Evolutionary conservation across 2,888 invertebrate species (phyloP).

Genomic region (Lithodes maja): DNA sequence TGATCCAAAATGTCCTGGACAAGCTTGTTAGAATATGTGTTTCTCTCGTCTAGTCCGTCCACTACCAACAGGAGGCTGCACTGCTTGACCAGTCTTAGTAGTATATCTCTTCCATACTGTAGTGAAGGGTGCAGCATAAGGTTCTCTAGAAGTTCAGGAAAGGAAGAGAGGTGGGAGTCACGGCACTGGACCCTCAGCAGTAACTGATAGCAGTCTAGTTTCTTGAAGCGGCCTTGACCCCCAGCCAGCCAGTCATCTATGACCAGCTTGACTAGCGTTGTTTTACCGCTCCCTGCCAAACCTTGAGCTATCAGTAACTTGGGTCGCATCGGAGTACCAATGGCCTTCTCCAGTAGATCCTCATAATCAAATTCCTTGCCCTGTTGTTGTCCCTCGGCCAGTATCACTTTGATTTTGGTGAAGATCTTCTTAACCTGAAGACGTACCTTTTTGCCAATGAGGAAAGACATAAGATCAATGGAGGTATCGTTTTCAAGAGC

Average conservation of each 20-base stretch:
- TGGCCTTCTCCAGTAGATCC: not conserved
- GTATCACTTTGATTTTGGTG: not conserved
- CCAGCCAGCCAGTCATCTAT: conserved; percentile 4
- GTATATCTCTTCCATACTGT: not conserved
- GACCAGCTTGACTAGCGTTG: conserved; percentile 14
- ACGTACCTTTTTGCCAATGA: not conserved
- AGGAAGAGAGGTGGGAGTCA: not conserved
- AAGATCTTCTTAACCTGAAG: not conserved
- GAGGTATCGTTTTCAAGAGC: not conserved
- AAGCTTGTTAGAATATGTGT: not conserved
- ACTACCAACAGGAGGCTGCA: conserved; percentile 3
- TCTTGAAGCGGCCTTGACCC: not conserved
- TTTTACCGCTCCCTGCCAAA: conserved; percentile 23
- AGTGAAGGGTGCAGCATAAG: not conserved
- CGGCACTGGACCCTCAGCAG: conserved; percentile 29
- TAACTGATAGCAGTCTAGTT: conserved; percentile 17
- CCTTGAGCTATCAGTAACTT: conserved; percentile 15
- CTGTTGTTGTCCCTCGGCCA: not conserved
- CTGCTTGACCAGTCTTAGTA: not conserved
- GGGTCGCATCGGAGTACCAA: not conserved
- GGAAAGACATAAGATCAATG: not conserved
- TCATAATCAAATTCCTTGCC: not conserved
- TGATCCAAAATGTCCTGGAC: conserved; percentile 1
- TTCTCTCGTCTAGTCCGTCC: conserved; percentile 23
- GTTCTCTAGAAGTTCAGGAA: not conserved